Conservation (phyloP, 2,888 invertebrate genomes). For the Pogonocherus hispidulus region DNA sequence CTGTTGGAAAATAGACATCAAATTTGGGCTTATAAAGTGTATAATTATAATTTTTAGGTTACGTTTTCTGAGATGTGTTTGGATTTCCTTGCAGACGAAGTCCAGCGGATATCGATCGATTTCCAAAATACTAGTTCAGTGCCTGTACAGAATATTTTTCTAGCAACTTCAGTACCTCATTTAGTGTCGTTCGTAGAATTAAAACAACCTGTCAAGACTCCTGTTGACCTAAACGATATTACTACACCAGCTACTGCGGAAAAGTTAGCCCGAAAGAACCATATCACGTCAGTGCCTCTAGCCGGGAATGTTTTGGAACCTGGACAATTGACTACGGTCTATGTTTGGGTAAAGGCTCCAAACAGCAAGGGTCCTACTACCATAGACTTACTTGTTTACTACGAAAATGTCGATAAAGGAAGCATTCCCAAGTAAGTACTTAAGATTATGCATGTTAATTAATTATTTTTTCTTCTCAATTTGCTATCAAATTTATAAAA, state of each 20-base stretch:
- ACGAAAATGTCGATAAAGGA: slow-evolving; percentile 70
- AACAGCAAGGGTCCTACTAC: slow-evolving; percentile 75
- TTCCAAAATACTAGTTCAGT: slow-evolving; percentile 80
- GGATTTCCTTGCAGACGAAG: slow-evolving; percentile 81
- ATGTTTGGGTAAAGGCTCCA: slow-evolving; percentile 81
- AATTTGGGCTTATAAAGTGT: too few relatives aligned
- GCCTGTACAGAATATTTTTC: slow-evolving; percentile 74
- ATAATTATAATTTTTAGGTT: slow-evolving; percentile 75
- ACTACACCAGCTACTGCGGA: slow-evolving; percentile 59
- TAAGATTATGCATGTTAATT: background rate
- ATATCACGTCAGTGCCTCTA: slow-evolving; percentile 67
- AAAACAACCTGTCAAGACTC: slow-evolving; percentile 40
- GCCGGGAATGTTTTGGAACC: slow-evolving; percentile 70
- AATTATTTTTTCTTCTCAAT: too few relatives aligned
- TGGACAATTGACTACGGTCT: slow-evolving; percentile 70
- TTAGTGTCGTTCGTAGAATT: slow-evolving; percentile 68
- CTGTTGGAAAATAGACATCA: too few relatives aligned
- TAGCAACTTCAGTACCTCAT: slow-evolving; percentile 81
- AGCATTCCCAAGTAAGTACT: slow-evolving; percentile 62
- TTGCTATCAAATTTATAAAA: too few relatives aligned
- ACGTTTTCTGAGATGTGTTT: slow-evolving; percentile 78
- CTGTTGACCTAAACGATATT: slow-evolving; percentile 52
- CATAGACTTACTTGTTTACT: slow-evolving; percentile 81
- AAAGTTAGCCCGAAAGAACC: slow-evolving; percentile 66
- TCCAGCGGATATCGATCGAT: slow-evolving; percentile 77